A percentile compares a stretch with the other conserved stretches of the same genome.
Conservation (phyloP, 2,888 invertebrate genomes). For the Ditula angustiorana region DNA sequence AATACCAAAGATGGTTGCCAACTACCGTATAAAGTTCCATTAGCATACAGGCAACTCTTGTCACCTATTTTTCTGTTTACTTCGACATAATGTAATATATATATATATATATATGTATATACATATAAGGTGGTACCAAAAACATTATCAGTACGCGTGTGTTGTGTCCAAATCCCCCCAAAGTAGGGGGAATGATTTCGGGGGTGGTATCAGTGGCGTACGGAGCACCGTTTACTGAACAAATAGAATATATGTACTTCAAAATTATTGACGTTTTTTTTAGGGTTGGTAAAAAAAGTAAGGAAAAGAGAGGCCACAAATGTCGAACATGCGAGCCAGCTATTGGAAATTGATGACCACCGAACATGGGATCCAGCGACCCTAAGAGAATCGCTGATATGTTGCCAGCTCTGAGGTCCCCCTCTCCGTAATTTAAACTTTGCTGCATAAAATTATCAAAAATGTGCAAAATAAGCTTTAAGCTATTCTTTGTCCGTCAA, state of each 20-base stretch:
- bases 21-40: neutral
- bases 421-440: too few species aligned
- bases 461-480: too few species aligned
- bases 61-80: constrained; percentile 4
- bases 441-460: too few species aligned
- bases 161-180: constrained; percentile 58
- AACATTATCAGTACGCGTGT: constrained; percentile 54
- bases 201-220: constrained; percentile 45
- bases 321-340: too few species aligned
- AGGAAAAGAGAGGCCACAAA: too few species aligned
- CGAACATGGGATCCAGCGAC: too few species aligned
- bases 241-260: neutral
- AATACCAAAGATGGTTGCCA: too few species aligned
- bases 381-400: too few species aligned
- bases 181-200: constrained; percentile 49
- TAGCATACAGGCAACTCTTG: neutral
- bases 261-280: neutral
- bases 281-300: too few species aligned
- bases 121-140: constrained; percentile 43
- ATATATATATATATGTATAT: neutral
- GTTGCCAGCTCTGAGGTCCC: too few species aligned
- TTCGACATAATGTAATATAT: constrained; percentile 22
- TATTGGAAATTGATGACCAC: too few species aligned
- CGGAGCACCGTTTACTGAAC: constrained; percentile 27
- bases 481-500: too few species aligned